Base-by-base conservation (phyloP, 1,140 invertebrate species). In the Drosophila aff. region DNA sequence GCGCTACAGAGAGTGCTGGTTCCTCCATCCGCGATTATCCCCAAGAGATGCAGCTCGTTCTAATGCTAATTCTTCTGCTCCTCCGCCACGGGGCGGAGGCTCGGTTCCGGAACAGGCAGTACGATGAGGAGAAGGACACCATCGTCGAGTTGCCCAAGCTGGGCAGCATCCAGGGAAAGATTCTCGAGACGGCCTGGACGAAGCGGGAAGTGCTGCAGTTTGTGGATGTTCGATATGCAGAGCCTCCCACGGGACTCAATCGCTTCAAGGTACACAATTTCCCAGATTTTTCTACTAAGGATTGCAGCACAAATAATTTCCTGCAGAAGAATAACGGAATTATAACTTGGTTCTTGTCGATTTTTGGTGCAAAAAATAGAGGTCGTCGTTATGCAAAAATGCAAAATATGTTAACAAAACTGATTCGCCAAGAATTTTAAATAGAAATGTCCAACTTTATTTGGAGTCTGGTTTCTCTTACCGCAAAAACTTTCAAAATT, bases 161-260 rank as follows among this genome's bases (percentile, higher is more conserved):
- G 52, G 93, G 93, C 36, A 52, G 73, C 8, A 82, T 93, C 16
- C 81, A 89, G 76, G 92, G 92, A 11, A 90, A 82, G 41, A 78
- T 81, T 44, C 36, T 82, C 4, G 79, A 89, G 47, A 92, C 92
- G 0, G 80, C 92, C 8, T 93, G 93, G 92, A 87, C 82, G 1
- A 66, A 89, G 10, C 80, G 91, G 0, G 79, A 92, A 52, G 85
- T 93, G 44, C 36, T 92, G 36, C 89, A 93, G 63, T 93, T 93
- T 75, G 82, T 92, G 8, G 85, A 91, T 79, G 68, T 93, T 2
- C 65, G 81, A 84, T 93, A 92, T 59, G 93, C 86, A 6, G 85
- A 92, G 36, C 80, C 93, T 8, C 92, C 93, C 1, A 92, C 85
- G 8, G 92, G 92, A 26, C 59, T 85, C 16, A 58, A 86, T 69